These are phyloP conservation scores for Progne subis DNA, from an alignment of 2,113 vertebrate genomes.

Conservation along the genomic window DNA sequence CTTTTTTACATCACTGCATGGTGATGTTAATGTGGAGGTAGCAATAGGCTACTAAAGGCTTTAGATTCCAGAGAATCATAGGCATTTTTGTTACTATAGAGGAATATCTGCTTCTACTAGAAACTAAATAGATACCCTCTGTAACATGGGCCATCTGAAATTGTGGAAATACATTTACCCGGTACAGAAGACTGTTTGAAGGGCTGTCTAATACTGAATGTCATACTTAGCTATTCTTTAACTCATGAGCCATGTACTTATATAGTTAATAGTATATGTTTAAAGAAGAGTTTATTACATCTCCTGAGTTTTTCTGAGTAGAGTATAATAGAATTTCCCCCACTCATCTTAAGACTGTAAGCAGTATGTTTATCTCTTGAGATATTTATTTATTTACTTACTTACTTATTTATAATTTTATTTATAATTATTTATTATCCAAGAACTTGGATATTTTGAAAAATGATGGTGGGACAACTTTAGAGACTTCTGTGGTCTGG, in stretches of 20 bases:
- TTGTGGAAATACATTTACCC: not conserved
- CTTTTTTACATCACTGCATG: not conserved
- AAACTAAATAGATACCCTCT: not conserved
- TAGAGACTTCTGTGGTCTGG: not conserved
- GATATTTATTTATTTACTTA: not conserved
- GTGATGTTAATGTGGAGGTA: not conserved
- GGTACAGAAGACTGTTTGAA: not conserved
- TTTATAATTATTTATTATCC: too few relatives aligned
- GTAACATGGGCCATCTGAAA: not conserved
- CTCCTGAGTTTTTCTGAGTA: not conserved
- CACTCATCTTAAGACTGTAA: not conserved
- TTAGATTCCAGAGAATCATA: not conserved
- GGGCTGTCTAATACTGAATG: not conserved
- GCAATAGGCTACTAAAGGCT: not conserved
- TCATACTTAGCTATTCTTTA: not conserved
- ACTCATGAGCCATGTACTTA: fast-evolving
- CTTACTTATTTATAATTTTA: too few relatives aligned
- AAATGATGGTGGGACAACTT: not conserved
- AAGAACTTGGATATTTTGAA: not conserved
- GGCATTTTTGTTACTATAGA: not conserved
- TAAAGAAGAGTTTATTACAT: not conserved
- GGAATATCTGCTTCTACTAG: not conserved
- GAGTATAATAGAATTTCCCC: not conserved
- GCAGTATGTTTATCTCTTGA: not conserved
- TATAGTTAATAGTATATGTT: not conserved